These are phyloP conservation scores for Amphiprion percula DNA, from an alignment of 2,113 vertebrate genomes.

Conservation along the genomic window DNA sequence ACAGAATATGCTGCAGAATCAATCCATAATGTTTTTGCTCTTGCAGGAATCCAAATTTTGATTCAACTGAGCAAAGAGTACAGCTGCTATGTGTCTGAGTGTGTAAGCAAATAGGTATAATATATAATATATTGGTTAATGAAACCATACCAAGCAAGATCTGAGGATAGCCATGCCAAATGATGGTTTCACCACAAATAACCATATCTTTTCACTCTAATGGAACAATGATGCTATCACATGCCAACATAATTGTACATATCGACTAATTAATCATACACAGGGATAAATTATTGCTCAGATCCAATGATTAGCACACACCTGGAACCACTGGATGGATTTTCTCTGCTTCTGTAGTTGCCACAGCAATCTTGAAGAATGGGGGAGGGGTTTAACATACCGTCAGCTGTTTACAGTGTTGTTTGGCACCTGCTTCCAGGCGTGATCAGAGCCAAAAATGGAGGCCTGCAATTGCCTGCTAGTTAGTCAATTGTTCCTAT, in stretches of 20 bases:
- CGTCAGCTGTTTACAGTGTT: not conserved
- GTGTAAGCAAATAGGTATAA: too few relatives aligned
- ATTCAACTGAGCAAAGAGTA: too few relatives aligned
- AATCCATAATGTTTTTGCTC: too few relatives aligned
- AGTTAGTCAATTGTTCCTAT: constrained; percentile 15
- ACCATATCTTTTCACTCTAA: not conserved
- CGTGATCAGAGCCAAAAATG: constrained; percentile 26
- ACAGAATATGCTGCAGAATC: too few relatives aligned
- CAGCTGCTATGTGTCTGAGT: too few relatives aligned
- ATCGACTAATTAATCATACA: not conserved
- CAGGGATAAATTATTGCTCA: not conserved
- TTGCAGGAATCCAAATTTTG: too few relatives aligned
- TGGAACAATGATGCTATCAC: not conserved
- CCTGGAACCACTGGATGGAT: not conserved
- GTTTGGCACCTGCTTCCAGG: constrained; percentile 10
- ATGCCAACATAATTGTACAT: not conserved
- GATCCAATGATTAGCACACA: not conserved
- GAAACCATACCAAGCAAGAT: too few relatives aligned
- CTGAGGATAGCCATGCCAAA: too few relatives aligned
- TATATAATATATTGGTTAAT: too few relatives aligned
- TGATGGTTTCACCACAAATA: not conserved
- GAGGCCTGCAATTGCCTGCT: constrained; percentile 16
- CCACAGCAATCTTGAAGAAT: not conserved
- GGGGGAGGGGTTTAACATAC: not conserved
- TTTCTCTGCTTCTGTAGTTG: not conserved